These are phyloP conservation scores for cattle (Bos taurus) DNA, from an alignment of 2,113 vertebrate species.

Conservation along the genomic window ARS-UCD2.0 NC_037350.1:11201001-11201500, in stretches of 20 bases:
- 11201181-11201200: constrained; percentile 28
- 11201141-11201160: not conserved
- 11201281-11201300: not conserved
- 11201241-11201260: constrained; percentile 53
- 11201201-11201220: constrained; percentile 39
- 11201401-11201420: not conserved
- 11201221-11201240: constrained; percentile 57
- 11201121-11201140: not conserved
- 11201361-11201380: not conserved
- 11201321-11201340: not conserved
- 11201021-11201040: constrained; percentile 9
- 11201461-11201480: not conserved
- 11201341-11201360: constrained; percentile 11
- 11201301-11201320: not conserved
- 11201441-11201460: not conserved
- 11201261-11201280: not conserved
- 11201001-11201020: constrained; percentile 37
- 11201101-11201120: not conserved
- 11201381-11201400: not conserved
- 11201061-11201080: not conserved
- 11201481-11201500: accelerated
- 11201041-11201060: constrained; percentile 37
- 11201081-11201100: not conserved
- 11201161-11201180: constrained; percentile 26
- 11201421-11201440: not conserved